Evolutionary conservation across 2,797 vertebrate genomes (phyloP).

Genomic region (Pelodytes ibericus): DNA sequence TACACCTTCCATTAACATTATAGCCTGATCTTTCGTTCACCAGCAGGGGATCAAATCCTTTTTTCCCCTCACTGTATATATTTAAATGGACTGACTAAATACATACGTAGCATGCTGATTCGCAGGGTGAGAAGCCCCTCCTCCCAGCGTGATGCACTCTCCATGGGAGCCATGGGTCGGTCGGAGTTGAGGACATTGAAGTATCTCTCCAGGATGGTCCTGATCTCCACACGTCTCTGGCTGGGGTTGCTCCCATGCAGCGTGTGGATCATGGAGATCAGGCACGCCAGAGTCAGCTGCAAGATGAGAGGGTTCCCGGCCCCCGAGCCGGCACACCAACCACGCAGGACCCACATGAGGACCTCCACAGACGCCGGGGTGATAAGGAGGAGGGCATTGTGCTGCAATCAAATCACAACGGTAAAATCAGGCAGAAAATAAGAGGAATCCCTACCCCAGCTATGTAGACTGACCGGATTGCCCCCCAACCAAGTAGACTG

Average conservation of each 20-base stretch:
- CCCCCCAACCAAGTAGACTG: too few relatives aligned
- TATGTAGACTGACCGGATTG: too few relatives aligned
- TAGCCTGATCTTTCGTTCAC: too few relatives aligned
- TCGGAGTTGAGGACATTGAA: constrained; percentile 91
- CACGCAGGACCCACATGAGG: constrained; percentile 80
- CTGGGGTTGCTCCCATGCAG: constrained; percentile 83
- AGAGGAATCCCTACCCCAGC: too few relatives aligned
- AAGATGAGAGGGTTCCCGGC: constrained; percentile 67
- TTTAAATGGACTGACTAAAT: too few relatives aligned
- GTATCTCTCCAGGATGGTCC: constrained; percentile 83
- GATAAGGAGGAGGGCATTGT: constrained; percentile 84
- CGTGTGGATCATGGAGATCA: constrained; percentile 85
- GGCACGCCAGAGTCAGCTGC: constrained; percentile 70
- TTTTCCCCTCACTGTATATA: too few relatives aligned
- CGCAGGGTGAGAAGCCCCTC: constrained; percentile 80
- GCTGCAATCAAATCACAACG: constrained; percentile 67
- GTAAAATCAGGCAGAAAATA: not conserved
- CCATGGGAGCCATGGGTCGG: constrained; percentile 65
- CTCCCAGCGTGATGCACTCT: constrained; percentile 69
- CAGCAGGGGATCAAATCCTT: too few relatives aligned
- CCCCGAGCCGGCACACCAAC: constrained; percentile 65
- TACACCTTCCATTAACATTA: too few relatives aligned
- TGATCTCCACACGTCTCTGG: constrained; percentile 81
- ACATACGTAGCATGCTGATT: constrained; percentile 90
- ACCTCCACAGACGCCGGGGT: constrained; percentile 78